Evolutionary conservation across 2,113 vertebrate species (phyloP).

Genomic region (rat (Rattus norvegicus)): GRCr8 NC_086034.1:86170001-86170500

Average conservation of each 20-base stretch:
- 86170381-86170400: too few species aligned
- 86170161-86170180: neutral
- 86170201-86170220: accelerated
- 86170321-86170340: neutral
- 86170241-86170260: accelerated
- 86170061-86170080: neutral
- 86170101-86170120: neutral
- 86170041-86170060: neutral
- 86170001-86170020: neutral
- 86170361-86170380: too few species aligned
- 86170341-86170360: neutral
- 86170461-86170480: accelerated
- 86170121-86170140: neutral
- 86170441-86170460: accelerated
- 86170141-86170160: too few species aligned
- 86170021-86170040: neutral
- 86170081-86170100: neutral
- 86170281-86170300: accelerated
- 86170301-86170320: too few species aligned
- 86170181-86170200: accelerated
- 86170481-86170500: neutral
- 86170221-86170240: neutral
- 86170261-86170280: neutral
- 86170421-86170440: accelerated
- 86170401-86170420: accelerated